Evolutionary conservation across 2,113 vertebrate species (phyloP).

Genomic region (Forbesichthys papilliferus): DNA sequence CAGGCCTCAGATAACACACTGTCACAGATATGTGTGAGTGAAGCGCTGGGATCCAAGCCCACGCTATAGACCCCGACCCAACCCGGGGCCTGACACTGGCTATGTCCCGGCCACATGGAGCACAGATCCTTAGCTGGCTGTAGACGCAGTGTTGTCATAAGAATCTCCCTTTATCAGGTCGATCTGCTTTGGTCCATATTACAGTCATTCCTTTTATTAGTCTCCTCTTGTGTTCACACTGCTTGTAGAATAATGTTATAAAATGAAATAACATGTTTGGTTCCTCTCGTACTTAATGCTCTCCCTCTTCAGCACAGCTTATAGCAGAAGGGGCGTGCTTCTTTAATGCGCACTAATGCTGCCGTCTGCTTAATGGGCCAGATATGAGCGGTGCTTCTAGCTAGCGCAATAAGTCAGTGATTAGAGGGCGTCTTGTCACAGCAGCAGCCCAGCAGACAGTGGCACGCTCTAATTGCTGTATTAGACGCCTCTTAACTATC

Average conservation of each 20-base stretch:
- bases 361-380: conserved; percentile 82
- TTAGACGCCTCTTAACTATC: conserved; percentile 82
- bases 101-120: conserved; percentile 38
- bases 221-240: conserved; percentile 11
- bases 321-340: conserved; percentile 43
- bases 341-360: conserved; percentile 71
- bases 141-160: conserved; percentile 13
- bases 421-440: conserved; percentile 84
- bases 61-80: conserved; percentile 51
- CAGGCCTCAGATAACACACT: conserved; percentile 62
- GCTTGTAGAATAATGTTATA: conserved; percentile 22
- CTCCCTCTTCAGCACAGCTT: conserved; percentile 49
- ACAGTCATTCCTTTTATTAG: conserved; percentile 30
- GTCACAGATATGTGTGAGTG: conserved; percentile 69
- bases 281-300: conserved; percentile 25
- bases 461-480: conserved; percentile 80
- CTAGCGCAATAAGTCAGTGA: conserved; percentile 80
- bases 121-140: conserved; percentile 28
- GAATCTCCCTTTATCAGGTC: conserved; percentile 32
- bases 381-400: conserved; percentile 85
- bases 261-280: conserved; percentile 44
- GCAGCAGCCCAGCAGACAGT: conserved; percentile 82
- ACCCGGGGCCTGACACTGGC: conserved; percentile 41
- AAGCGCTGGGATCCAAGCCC: conserved; percentile 54
- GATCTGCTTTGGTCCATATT: conserved; percentile 26